phyloP scores from a whole-genome alignment of 2,113 vertebrate genomes.

The Apteryx owenii region DNA sequence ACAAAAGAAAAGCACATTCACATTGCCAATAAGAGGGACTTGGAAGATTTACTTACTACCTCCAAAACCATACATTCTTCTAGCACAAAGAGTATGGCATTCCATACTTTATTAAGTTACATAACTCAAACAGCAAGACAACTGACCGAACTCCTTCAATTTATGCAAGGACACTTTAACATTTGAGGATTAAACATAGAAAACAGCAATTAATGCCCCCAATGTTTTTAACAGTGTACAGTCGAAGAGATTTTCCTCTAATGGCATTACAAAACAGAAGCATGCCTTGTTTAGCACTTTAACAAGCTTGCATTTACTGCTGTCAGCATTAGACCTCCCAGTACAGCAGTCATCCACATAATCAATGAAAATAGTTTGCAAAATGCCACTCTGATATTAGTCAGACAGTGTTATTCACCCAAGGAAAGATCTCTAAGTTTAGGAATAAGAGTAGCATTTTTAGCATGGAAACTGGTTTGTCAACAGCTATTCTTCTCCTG shows the following conservation, averaged over 20 bases:
- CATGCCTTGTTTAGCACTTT: background rate
- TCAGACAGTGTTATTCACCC: conserved; percentile 42
- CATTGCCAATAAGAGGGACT: background rate
- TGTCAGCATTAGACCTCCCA: background rate
- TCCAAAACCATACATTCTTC: background rate
- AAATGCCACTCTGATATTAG: conserved; percentile 47
- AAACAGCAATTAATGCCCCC: background rate
- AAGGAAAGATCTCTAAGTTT: conserved; percentile 21
- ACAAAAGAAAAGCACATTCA: background rate
- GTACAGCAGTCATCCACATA: background rate
- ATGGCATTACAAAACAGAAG: conserved; percentile 26
- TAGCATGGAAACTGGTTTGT: conserved; percentile 52
- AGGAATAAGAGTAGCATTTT: conserved; percentile 34
- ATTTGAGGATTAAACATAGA: background rate
- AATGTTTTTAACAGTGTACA: background rate
- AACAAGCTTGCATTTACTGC: conserved; percentile 23
- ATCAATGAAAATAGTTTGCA: conserved; percentile 30
- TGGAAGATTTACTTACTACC: background rate
- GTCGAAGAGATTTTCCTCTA: conserved; percentile 43
- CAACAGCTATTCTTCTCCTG: conserved; percentile 51
- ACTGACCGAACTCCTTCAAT: background rate
- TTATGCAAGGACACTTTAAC: background rate
- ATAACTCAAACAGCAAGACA: background rate
- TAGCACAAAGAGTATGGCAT: background rate
- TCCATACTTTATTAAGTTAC: background rate